A percentile compares a stretch with the other conserved stretches of the same genome.
These are phyloP conservation scores for Heliconius erato DNA, from an alignment of 2,888 invertebrate species.

Conservation along the genomic window DNA sequence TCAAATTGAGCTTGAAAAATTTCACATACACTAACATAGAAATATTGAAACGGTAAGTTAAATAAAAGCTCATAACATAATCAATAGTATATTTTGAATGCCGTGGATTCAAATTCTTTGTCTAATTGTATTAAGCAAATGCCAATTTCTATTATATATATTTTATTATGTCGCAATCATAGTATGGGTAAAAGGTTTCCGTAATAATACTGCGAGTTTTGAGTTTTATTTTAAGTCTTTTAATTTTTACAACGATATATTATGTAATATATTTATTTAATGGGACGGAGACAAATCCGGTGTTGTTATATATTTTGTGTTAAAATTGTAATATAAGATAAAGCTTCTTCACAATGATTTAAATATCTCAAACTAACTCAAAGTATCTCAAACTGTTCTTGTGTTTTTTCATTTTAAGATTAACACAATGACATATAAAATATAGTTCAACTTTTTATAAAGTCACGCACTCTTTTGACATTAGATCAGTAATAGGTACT, in stretches of 20 bases:
- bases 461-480: no score
- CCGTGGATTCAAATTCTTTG: no score
- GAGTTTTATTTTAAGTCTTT: background rate
- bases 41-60: background rate
- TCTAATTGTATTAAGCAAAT: background rate
- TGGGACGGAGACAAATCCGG: no score
- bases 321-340: background rate
- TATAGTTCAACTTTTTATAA: background rate
- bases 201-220: background rate
- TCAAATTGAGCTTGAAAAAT: no score
- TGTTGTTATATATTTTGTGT: no score
- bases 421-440: background rate
- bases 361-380: background rate
- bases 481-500: background rate
- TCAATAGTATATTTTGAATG: background rate
- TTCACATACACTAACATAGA: background rate
- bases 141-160: background rate
- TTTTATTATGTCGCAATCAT: background rate
- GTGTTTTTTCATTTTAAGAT: background rate
- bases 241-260: background rate
- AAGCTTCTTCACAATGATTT: background rate
- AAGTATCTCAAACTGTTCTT: background rate
- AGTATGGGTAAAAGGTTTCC: background rate
- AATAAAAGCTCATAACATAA: background rate
- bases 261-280: no score